Percentiles rank a stretch among this genome's conserved stretches.
These are phyloP conservation scores for Trissolcus basalis DNA, from an alignment of 1,140 invertebrate species.

Conservation along the genomic window DNA sequence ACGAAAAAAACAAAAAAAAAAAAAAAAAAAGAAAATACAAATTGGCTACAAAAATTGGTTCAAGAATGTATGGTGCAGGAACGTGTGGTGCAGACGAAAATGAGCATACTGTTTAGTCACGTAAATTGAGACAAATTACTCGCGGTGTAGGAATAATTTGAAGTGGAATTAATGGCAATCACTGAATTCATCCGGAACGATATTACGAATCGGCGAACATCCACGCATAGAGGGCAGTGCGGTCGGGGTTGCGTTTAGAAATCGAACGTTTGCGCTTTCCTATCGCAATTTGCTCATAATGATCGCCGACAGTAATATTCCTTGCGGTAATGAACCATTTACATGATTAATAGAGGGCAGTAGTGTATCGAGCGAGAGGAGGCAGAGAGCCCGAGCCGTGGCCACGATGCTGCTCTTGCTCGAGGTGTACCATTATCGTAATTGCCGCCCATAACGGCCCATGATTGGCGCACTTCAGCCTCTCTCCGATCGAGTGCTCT, in stretches of 20 bases:
- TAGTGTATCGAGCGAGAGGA: constrained; percentile 63
- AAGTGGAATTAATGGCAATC: constrained; percentile 24
- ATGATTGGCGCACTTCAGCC: constrained; percentile 74
- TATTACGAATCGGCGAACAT: constrained; percentile 32
- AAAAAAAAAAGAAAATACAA: neutral
- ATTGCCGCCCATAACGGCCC: constrained; percentile 75
- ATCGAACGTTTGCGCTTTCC: constrained; percentile 59
- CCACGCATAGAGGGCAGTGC: constrained; percentile 24
- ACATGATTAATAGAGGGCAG: constrained; percentile 75
- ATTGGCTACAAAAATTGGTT: no score
- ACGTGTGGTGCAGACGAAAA: no score
- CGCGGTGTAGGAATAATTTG: constrained; percentile 10
- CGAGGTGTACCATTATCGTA: constrained; percentile 76
- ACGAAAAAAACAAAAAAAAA: no score
- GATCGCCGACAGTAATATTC: constrained; percentile 71
- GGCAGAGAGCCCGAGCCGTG: constrained; percentile 42
- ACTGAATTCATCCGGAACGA: constrained; percentile 34
- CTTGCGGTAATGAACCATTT: constrained; percentile 72
- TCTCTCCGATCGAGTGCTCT: constrained; percentile 64
- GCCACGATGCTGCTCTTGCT: constrained; percentile 64
- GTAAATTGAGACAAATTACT: neutral
- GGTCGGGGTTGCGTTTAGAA: constrained; percentile 44
- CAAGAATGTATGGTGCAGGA: no score
- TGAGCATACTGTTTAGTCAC: no score
- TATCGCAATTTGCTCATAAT: constrained; percentile 70